phyloP scores from a whole-genome alignment of 1,140 invertebrate genomes.

The Diorhabda carinulata region DNA sequence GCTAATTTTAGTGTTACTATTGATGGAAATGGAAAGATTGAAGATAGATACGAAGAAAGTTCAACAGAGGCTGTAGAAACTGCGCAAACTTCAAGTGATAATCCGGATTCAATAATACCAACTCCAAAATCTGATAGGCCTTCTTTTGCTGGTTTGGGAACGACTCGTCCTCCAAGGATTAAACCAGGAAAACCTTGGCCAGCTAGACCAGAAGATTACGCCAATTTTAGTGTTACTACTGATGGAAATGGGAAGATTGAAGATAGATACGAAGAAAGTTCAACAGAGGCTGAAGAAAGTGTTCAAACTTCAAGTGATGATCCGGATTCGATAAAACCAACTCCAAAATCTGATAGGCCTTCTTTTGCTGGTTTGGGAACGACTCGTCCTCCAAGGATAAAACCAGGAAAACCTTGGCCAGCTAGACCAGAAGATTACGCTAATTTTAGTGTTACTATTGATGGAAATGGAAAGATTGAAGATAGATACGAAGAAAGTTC shows the following conservation, averaged over 20 bases:
- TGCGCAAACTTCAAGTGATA: too few species aligned
- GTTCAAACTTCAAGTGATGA: too few species aligned
- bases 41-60: background rate
- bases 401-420: conserved; percentile 21
- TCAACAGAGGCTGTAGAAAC: background rate
- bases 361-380: conserved; percentile 13
- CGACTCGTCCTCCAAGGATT: background rate
- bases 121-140: background rate
- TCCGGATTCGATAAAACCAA: background rate
- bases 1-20: background rate
- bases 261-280: background rate
- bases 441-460: background rate
- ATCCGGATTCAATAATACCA: too few species aligned
- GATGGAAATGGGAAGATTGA: background rate
- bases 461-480: background rate
- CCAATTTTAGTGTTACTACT: background rate
- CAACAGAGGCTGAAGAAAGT: background rate
- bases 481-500: background rate
- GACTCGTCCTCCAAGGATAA: background rate
- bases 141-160: conserved; percentile 14
- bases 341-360: conserved; percentile 5
- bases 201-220: conserved; percentile 14
- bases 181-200: conserved; percentile 21
- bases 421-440: conserved; percentile 14
- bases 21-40: background rate